Evolutionary conservation across 2,113 vertebrate genomes (phyloP).

Genomic region (Tylochromis polylepis): DNA sequence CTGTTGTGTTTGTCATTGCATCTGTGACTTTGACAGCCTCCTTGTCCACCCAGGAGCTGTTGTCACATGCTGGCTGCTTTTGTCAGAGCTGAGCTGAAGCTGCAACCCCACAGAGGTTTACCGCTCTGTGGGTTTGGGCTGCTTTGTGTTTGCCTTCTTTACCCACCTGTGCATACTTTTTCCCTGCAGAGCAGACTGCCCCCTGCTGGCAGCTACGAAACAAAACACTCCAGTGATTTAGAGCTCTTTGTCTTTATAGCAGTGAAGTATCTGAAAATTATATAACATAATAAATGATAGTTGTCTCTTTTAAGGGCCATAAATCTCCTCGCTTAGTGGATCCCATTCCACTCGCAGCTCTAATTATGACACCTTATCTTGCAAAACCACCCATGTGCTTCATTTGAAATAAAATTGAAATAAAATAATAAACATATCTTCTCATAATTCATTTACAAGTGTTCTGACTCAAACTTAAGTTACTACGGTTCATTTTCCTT

Average conservation of each 20-base stretch:
- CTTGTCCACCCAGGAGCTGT: conserved; percentile 26
- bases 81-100: conserved; percentile 49
- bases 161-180: not conserved
- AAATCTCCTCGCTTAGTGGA: not conserved
- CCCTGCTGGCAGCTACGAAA: conserved; percentile 5
- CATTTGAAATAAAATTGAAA: not conserved
- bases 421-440: not conserved
- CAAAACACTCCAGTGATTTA: not conserved
- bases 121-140: not conserved
- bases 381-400: not conserved
- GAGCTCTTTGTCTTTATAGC: not conserved
- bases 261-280: not conserved
- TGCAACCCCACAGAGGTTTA: conserved; percentile 31
- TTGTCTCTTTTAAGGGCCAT: not conserved
- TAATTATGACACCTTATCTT: not conserved
- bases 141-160: not conserved
- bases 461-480: not conserved
- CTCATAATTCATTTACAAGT: not conserved
- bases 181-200: conserved; percentile 3
- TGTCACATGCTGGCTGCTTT: conserved; percentile 59
- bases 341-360: not conserved
- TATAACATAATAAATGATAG: not conserved
- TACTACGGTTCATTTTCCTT: not conserved
- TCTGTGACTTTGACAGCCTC: conserved; percentile 37
- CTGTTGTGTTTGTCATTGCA: conserved; percentile 9